Conservation (phyloP, 23 tunicate species). For the Phallusia fumigata region DNA sequence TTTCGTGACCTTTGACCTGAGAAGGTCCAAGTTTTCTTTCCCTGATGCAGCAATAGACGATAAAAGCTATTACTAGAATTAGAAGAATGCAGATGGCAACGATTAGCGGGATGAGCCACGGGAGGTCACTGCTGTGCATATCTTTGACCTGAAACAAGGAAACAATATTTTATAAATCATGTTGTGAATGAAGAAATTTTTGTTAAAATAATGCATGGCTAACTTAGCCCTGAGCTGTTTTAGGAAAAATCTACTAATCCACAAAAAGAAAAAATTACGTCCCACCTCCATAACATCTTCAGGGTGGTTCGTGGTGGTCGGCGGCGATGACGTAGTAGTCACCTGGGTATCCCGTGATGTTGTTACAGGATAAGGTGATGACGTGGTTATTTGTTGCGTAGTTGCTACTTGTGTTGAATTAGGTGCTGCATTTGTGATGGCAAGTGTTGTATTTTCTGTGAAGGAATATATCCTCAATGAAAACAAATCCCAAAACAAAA, state of each 20-base stretch:
- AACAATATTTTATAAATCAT: no score
- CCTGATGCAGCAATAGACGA: conserved; percentile 11
- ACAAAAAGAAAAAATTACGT: background rate
- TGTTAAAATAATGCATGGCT: no score
- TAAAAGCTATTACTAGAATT: conserved; percentile 15
- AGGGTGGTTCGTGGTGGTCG: background rate
- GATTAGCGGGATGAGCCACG: conserved; percentile 59
- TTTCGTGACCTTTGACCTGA: conserved; percentile 43
- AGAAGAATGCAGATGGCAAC: conserved; percentile 27
- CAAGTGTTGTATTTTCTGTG: background rate
- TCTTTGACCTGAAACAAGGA: background rate
- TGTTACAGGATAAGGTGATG: background rate
- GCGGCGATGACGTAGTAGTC: background rate
- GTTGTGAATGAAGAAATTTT: no score
- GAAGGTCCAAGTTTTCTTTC: conserved; percentile 20
- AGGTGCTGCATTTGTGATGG: background rate
- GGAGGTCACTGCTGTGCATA: background rate
- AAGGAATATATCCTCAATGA: no score
- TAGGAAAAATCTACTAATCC: no score
- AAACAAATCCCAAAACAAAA: no score
- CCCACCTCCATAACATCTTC: background rate
- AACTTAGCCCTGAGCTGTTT: no score
- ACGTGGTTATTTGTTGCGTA: background rate
- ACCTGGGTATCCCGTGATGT: background rate
- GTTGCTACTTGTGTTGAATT: no score